Conservation (phyloP, 2,113 vertebrate genomes). For the Varanus salvator region DNA sequence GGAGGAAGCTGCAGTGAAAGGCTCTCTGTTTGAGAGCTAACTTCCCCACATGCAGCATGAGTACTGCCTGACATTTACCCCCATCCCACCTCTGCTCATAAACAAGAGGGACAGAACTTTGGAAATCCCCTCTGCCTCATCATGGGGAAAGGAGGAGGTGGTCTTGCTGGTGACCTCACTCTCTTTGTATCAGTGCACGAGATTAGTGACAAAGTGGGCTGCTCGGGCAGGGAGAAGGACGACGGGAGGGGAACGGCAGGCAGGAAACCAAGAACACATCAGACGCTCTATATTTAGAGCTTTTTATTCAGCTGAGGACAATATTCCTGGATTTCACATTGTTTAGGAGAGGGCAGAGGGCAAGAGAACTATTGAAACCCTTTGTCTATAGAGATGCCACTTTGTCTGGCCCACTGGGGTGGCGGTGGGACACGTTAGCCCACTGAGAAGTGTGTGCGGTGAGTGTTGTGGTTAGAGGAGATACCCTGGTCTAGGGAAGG, state of each 20-base stretch:
- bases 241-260: conserved; percentile 72
- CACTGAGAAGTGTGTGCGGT: not conserved
- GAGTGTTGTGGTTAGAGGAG: not conserved
- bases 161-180: conserved; percentile 79
- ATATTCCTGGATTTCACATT: conserved; percentile 83
- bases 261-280: conserved; percentile 81
- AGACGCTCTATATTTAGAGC: conserved; percentile 82
- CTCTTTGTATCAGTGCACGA: conserved; percentile 56
- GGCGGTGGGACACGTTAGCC: not conserved
- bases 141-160: conserved; percentile 53
- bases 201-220: conserved; percentile 32
- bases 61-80: conserved; percentile 33
- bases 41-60: not conserved
- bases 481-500: not conserved
- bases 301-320: conserved; percentile 79
- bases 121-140: conserved; percentile 79
- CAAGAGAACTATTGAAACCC: conserved; percentile 75
- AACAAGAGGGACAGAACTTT: conserved; percentile 54
- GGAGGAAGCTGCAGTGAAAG: conserved; percentile 32
- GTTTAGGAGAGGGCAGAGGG: conserved; percentile 80
- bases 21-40: conserved; percentile 10
- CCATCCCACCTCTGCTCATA: conserved; percentile 25
- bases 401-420: conserved; percentile 68
- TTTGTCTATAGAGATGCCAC: conserved; percentile 77
- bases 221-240: conserved; percentile 45